Conservation (phyloP, 2,888 invertebrate genomes). For the Agrypnus murinus region DNA sequence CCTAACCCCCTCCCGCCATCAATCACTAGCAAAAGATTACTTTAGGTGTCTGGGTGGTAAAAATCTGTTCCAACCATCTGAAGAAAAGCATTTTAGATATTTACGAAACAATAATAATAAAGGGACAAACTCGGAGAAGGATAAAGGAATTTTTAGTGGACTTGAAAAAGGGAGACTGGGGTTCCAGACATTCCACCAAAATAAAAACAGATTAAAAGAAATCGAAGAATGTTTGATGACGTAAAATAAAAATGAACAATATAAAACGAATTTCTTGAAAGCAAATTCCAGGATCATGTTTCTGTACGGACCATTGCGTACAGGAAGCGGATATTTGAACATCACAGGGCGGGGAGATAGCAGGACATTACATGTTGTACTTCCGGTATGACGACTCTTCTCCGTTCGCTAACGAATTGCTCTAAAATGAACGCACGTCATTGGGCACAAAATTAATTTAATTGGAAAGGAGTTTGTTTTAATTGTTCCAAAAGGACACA, state of each 20-base stretch:
- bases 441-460: neutral
- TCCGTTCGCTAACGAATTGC: conserved; percentile 21
- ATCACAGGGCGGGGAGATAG: conserved; percentile 50
- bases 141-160: too few species aligned
- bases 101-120: too few species aligned
- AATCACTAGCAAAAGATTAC: too few species aligned
- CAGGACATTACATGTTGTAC: conserved; percentile 53
- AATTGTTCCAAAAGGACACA: neutral
- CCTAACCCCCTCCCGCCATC: too few species aligned
- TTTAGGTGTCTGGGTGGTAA: too few species aligned
- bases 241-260: conserved; percentile 50
- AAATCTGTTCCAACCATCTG: too few species aligned
- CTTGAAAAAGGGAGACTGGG: neutral
- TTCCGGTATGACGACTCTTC: conserved; percentile 51
- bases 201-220: conserved; percentile 46
- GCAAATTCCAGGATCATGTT: conserved; percentile 54
- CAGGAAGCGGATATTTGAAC: conserved; percentile 57
- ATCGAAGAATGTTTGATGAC: conserved; percentile 45
- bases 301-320: conserved; percentile 54
- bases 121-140: too few species aligned
- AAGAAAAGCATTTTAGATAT: too few species aligned
- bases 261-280: conserved; percentile 53
- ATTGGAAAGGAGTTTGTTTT: neutral
- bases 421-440: conserved; percentile 43
- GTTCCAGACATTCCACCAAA: conserved; percentile 16